Conservation (phyloP, 2,797 vertebrate species). For the Bradypus variegatus region DNA sequence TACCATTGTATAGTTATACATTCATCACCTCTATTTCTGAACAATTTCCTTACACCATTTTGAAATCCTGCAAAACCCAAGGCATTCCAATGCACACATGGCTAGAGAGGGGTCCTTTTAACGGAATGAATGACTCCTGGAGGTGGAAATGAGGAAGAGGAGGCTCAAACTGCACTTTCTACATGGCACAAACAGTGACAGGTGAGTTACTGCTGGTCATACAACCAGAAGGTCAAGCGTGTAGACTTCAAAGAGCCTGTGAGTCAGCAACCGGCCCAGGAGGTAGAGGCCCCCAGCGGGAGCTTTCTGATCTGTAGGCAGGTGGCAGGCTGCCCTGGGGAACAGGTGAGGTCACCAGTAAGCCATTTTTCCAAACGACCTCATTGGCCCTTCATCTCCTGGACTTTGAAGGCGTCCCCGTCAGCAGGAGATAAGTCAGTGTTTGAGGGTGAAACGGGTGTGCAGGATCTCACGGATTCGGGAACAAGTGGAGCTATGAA, state of each 20-base stretch:
- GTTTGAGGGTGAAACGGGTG: slow-evolving; percentile 81
- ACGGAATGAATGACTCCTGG: background rate
- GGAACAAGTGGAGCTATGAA: rapidly evolving
- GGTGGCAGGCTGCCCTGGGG: slow-evolving; percentile 36
- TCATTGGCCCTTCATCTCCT: background rate
- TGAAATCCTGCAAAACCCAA: background rate
- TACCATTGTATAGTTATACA: too few relatives aligned
- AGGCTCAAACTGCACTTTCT: background rate
- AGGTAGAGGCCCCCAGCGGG: background rate
- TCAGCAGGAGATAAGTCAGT: slow-evolving; percentile 19
- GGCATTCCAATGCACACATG: background rate
- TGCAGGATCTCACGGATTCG: slow-evolving; percentile 75
- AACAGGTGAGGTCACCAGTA: background rate
- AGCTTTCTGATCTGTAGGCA: background rate
- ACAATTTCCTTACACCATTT: background rate
- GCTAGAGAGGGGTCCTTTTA: background rate
- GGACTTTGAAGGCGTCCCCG: background rate
- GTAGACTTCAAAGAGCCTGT: background rate
- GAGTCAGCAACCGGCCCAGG: background rate
- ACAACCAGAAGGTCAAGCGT: background rate
- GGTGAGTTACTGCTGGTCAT: background rate
- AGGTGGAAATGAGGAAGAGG: background rate
- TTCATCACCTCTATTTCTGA: too few relatives aligned
- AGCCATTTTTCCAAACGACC: slow-evolving; percentile 17
- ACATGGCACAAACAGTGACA: background rate